Evolutionary conservation across 2,113 vertebrate genomes (phyloP), one percentile per base, ranked within the genome.

Genomic region (Ceyx melanurus): DNA sequence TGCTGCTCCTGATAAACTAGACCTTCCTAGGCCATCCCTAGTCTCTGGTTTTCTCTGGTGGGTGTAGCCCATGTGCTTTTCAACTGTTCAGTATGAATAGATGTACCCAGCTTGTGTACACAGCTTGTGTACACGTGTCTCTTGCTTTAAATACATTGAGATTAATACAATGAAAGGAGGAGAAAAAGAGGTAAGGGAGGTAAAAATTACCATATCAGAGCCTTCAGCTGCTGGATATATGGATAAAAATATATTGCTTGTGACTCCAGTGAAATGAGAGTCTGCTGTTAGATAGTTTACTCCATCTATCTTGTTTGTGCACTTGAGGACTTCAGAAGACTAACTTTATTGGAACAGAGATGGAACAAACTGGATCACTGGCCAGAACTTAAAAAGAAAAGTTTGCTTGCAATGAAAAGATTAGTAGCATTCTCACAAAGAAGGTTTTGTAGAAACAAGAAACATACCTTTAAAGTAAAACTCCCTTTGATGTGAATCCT

Each of bases 191-290:
- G 60, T 13, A 82, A 78, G 89, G 33, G 51, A 68, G 54, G 33
- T 21, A 56, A 85, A 89, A 92, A 94, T 91, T 92, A 96, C 66
- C 77, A 87, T 46, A 94, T 90, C 77, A 75, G 91, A 95, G 84
- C 37, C 56, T 92, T 90, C 61, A 79, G 42, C 37, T 77, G 64
- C 33, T 85, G 29, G 51, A 61, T 82, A 26, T 29, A 56, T 17
- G 33, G 51, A 58, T 76, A 85, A 73, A 87, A 93, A 76, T 40
- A 29, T 74, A 82, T 82, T 84, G 54, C 54, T 76, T 82, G 50
- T 82, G 81, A 89, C 71, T 88, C 48, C 20, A 54, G 42, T 51
- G 75, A 90, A 92, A 89, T 76, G 62, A 85, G 43, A 90, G 31
- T 62, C 82, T 61, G 43, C 43, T 61, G 33, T 54, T 61, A 51